Percentiles rank a stretch among this genome's conserved stretches.
Evolutionary conservation across 23 tunicate genomes (phyloP).

Genomic region (Oikopleura albicans): DNA sequence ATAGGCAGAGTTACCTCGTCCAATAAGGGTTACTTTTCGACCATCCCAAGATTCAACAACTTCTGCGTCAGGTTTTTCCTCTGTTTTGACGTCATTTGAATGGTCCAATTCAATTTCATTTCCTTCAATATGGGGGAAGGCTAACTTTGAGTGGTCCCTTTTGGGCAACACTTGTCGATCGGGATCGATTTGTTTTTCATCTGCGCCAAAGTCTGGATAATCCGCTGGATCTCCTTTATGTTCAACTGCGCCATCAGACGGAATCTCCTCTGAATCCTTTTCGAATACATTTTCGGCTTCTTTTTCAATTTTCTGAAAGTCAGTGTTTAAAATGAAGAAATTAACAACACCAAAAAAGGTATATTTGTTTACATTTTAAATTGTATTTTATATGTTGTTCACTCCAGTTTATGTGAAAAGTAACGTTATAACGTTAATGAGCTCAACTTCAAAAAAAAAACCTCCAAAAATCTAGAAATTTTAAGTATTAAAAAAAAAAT

Average conservation of each 20-base stretch:
- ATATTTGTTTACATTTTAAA: not conserved
- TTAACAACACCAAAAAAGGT: too few relatives aligned
- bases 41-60: not conserved
- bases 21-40: not conserved
- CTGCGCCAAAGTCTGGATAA: not conserved
- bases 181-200: not conserved
- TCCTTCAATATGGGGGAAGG: constrained; percentile 47
- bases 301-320: too few relatives aligned
- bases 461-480: too few relatives aligned
- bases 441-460: too few relatives aligned
- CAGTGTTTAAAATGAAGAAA: too few relatives aligned
- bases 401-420: too few relatives aligned
- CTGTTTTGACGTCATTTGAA: not conserved
- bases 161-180: not conserved
- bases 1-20: not conserved
- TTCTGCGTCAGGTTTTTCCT: not conserved
- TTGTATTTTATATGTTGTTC: not conserved
- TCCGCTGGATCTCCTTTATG: too few relatives aligned
- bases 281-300: too few relatives aligned
- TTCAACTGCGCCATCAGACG: too few relatives aligned
- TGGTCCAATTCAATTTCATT: constrained; percentile 49
- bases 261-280: too few relatives aligned
- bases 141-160: not conserved
- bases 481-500: too few relatives aligned
- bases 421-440: too few relatives aligned